Evolutionary conservation across 2,888 invertebrate species (phyloP).

Genomic region (Aporophyla nigra): DNA sequence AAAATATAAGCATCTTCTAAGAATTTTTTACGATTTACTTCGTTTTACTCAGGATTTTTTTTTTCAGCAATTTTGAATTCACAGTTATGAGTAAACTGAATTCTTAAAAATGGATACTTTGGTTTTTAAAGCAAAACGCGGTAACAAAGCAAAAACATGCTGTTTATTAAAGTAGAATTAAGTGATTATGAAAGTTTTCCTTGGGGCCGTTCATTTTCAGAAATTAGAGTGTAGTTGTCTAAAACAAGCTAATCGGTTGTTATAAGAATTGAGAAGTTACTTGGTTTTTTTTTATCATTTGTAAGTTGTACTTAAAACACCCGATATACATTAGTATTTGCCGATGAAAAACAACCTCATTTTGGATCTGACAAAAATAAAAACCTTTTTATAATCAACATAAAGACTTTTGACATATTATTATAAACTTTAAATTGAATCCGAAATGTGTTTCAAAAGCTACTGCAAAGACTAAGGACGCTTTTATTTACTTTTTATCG

Average conservation of each 20-base stretch:
- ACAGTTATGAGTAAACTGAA: conserved; percentile 4
- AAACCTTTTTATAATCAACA: conserved; percentile 20
- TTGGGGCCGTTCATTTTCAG: background rate
- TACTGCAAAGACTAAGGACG: conserved; percentile 45
- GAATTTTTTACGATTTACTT: conserved; percentile 33
- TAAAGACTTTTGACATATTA: conserved; percentile 42
- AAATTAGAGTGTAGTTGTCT: background rate
- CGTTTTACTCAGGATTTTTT: background rate
- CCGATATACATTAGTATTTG: conserved; percentile 1
- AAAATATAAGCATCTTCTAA: conserved; percentile 51
- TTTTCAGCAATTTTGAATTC: conserved; percentile 12
- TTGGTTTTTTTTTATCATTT: background rate
- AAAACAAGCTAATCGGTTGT: background rate
- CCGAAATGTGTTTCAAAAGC: conserved; percentile 51
- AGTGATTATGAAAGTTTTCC: background rate
- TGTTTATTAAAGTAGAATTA: background rate
- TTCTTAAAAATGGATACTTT: background rate
- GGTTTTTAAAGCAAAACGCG: background rate
- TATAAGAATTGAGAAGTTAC: no score
- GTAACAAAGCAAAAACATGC: background rate
- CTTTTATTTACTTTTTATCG: conserved; percentile 69
- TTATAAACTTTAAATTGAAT: conserved; percentile 39
- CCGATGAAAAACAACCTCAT: conserved; percentile 30
- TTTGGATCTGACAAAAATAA: conserved; percentile 23
- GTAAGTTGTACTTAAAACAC: background rate